phyloP scores from a whole-genome alignment of 2,797 vertebrate genomes.

The Petrocephalus sullivani region DNA sequence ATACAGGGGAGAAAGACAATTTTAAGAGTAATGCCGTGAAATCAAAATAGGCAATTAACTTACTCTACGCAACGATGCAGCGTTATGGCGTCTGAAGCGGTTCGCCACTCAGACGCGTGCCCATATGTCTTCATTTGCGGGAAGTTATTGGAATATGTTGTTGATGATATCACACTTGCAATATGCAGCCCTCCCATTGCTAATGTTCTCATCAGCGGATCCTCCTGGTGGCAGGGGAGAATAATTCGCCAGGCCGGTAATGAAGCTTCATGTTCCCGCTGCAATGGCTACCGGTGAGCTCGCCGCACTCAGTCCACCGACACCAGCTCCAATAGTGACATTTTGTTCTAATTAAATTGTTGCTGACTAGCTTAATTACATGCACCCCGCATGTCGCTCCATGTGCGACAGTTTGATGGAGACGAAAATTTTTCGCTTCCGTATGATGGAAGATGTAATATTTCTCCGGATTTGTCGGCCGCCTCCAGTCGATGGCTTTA shows the following conservation, averaged over 20 bases:
- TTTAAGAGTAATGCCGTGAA: background rate
- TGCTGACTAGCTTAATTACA: constrained; percentile 22
- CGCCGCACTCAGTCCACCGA: constrained; percentile 24
- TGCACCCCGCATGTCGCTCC: background rate
- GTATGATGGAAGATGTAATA: background rate
- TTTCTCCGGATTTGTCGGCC: background rate
- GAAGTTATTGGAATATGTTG: constrained; percentile 54
- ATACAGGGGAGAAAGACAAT: background rate
- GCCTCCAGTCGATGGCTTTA: background rate
- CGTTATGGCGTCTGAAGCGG: background rate
- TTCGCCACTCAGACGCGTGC: constrained; percentile 13
- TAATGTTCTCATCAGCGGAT: constrained; percentile 28
- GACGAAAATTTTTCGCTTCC: background rate
- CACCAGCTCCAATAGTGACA: background rate
- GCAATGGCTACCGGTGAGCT: constrained; percentile 45
- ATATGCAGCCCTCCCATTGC: constrained; percentile 53
- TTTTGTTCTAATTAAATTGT: constrained; percentile 27
- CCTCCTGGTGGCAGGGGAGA: background rate
- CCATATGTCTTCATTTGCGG: constrained; percentile 58
- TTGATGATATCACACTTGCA: constrained; percentile 53
- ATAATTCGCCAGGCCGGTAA: background rate
- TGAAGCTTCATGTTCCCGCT: constrained; percentile 27
- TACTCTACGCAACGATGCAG: constrained; percentile 23
- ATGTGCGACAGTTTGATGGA: background rate
- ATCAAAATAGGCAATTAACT: constrained; percentile 56